phyloP scores from a whole-genome alignment of 2,113 vertebrate genomes.

The Cyanoderma ruficeps region DNA sequence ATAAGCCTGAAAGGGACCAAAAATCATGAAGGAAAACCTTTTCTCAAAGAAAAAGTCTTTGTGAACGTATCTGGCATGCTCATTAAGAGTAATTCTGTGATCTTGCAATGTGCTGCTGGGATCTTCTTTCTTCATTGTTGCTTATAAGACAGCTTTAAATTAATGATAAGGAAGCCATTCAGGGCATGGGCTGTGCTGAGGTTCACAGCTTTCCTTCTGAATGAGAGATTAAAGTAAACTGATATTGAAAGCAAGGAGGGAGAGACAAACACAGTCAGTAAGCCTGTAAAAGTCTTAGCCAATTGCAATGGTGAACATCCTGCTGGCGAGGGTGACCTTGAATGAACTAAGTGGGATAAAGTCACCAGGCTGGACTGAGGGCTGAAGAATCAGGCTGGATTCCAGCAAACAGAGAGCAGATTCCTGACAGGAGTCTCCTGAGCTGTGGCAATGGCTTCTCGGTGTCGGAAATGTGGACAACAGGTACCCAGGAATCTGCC shows the following conservation, averaged over 20 bases:
- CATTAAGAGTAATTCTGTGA: not conserved
- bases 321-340: conserved; percentile 67
- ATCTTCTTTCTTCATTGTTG: not conserved
- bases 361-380: conserved; percentile 61
- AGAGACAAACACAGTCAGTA: conserved; percentile 53
- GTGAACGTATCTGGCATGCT: not conserved
- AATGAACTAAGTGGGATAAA: conserved; percentile 77
- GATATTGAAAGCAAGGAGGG: conserved; percentile 49
- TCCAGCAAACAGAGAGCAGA: not conserved
- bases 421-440: not conserved
- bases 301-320: conserved; percentile 62
- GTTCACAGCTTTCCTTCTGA: conserved; percentile 54
- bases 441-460: conserved; percentile 52
- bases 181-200: not conserved
- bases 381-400: conserved; percentile 21
- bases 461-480: conserved; percentile 72
- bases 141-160: conserved; percentile 45
- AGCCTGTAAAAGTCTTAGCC: conserved; percentile 68
- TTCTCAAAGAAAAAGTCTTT: not conserved
- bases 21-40: not conserved
- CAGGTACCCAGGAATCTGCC: conserved; percentile 61
- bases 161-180: conserved; percentile 52
- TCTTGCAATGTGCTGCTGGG: not conserved
- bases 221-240: conserved; percentile 45
- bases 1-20: not conserved